Conservation (phyloP, 2,797 vertebrate species). For the Ciconia nigra region DNA sequence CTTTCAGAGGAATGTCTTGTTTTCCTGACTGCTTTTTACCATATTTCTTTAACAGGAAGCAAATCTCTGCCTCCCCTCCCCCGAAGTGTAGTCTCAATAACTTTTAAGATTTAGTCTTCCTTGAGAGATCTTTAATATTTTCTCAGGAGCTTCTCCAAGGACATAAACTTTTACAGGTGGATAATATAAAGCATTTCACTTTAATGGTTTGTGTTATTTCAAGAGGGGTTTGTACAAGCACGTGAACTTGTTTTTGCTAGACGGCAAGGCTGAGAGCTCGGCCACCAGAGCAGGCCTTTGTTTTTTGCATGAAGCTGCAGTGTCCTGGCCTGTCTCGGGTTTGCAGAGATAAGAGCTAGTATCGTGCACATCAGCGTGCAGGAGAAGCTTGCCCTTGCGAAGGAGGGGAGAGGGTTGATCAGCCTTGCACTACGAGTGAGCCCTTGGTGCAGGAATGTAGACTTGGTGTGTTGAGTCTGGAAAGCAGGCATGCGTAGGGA, state of each 20-base stretch:
- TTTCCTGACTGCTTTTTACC: neutral
- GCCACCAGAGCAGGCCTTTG: neutral
- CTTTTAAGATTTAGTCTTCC: neutral
- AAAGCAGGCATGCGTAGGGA: neutral
- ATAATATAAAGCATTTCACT: neutral
- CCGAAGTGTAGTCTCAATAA: neutral
- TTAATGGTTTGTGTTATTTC: neutral
- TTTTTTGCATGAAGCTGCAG: neutral
- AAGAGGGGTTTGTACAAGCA: neutral
- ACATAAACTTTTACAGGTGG: neutral
- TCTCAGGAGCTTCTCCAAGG: neutral
- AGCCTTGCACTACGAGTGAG: neutral
- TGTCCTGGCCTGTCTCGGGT: neutral
- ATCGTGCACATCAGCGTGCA: rapidly evolving
- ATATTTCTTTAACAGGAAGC: neutral
- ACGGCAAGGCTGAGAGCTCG: neutral
- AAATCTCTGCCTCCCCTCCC: neutral
- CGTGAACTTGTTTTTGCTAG: neutral
- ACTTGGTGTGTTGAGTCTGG: neutral
- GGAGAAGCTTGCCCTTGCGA: neutral
- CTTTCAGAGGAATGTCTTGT: neutral
- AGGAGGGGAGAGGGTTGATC: neutral
- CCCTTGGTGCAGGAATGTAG: neutral
- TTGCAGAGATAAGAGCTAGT: neutral
- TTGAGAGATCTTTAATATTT: neutral